These are phyloP conservation scores for Dascillus cervinus DNA, from an alignment of 2,888 invertebrate genomes.

Conservation along the genomic window DNA sequence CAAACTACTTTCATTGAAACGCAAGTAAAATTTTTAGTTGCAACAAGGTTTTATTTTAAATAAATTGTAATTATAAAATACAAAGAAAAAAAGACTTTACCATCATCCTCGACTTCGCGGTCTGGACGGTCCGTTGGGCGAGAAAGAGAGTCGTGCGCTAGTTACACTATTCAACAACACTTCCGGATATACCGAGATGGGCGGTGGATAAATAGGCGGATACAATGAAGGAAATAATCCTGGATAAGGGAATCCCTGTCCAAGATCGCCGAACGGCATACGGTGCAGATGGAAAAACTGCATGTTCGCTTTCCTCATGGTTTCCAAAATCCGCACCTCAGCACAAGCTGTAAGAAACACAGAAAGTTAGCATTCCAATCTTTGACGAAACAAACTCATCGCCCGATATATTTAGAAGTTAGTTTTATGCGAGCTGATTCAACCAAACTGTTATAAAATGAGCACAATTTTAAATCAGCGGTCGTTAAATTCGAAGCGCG, in stretches of 20 bases:
- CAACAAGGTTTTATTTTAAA: too few species aligned
- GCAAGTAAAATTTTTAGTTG: too few species aligned
- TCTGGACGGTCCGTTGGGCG: conserved; percentile 19
- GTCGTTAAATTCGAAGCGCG: conserved; percentile 8
- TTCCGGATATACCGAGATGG: conserved; percentile 28
- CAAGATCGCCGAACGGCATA: conserved; percentile 23
- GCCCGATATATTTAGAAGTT: conserved; percentile 1
- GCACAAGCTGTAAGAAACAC: conserved; percentile 28
- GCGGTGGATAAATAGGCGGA: conserved; percentile 32
- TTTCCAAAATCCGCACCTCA: conserved; percentile 31
- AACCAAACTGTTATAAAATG: conserved; percentile 16
- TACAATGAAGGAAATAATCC: conserved; percentile 23
- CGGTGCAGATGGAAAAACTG: too few species aligned
- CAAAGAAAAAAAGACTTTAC: conserved; percentile 17
- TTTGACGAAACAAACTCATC: too few species aligned
- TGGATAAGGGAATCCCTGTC: conserved; percentile 15
- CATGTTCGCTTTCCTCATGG: conserved; percentile 33
- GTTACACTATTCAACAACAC: conserved; percentile 24
- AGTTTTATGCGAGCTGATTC: conserved; percentile 14
- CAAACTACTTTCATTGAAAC: too few species aligned
- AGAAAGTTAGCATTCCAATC: not conserved
- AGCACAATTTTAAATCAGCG: conserved; percentile 11
- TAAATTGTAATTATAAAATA: too few species aligned
- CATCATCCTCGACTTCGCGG: conserved; percentile 31
- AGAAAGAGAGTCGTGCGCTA: conserved; percentile 24